Base-by-base conservation (phyloP, 2,797 vertebrate species). In the Takifugu rubripes region DNA sequence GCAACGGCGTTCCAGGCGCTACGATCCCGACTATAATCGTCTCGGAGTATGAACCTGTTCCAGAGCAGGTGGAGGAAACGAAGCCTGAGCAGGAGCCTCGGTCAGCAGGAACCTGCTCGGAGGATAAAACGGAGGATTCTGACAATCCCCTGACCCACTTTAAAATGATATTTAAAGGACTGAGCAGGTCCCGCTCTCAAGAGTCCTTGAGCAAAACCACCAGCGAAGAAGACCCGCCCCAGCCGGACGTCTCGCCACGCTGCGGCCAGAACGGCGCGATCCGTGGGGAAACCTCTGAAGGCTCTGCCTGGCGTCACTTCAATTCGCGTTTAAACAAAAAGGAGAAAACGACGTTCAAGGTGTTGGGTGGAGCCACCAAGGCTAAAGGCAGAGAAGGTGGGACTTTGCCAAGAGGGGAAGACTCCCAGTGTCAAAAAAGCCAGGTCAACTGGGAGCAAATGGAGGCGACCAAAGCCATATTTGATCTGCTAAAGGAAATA, bases 401-500 rank as follows among this genome's bases (percentile, higher is more conserved):
- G 1, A 59, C 61, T 25, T 40, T 60, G 11, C 42, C 65, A 2
- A 77, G 64, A 78, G 81, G 58, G 15, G 84, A 89, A 4, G 70
- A 83, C 15, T 42, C 78, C 10, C 70, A 58, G 25, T 6, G 47
- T 52, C 75, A 68, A 59, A 89, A 36, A 71, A 84, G 59, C 56
- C 79, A 84, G 29, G 66, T 40, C 52, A 81, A 58, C 57, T 64
- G 73, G 85, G 89, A 87, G 68, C 83, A 87, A 49, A 75, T 79
- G 49, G 90, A 91, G 58, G 83, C 85, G 0, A 88, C 86, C 45
- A 91, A 91, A 84, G 91, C 86, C 63, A 79, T 93, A 44, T 87
- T 91, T 83, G 90, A 92, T 66, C 85, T 93, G 45, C 71, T 93
- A 59, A 92, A 91, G 68, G 92, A 92, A 82, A 91, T 93, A 66